Evolutionary conservation across 1,140 invertebrate species (phyloP).

Genomic region (Dysdera silvatica): DNA sequence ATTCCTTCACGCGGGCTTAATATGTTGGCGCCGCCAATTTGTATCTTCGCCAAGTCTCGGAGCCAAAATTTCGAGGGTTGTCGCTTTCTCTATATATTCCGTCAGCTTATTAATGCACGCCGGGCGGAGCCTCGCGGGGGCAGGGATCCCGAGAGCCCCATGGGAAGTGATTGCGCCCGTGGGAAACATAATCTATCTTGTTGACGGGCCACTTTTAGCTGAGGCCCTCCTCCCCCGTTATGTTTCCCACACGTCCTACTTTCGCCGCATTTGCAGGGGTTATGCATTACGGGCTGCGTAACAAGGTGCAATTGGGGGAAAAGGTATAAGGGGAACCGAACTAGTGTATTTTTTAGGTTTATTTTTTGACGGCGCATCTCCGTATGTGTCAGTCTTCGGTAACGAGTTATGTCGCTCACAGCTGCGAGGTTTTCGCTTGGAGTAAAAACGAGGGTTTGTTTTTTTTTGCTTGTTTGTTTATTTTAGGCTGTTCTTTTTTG

Average conservation of each 20-base stretch:
- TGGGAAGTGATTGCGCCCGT: slow-evolving; percentile 25
- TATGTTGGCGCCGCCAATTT: neutral
- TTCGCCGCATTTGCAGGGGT: neutral
- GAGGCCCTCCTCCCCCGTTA: neutral
- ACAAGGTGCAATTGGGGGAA: too few species aligned
- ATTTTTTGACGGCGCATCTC: too few species aligned
- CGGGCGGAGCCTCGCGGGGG: too few species aligned
- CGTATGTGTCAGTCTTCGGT: too few species aligned
- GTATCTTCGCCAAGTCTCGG: neutral
- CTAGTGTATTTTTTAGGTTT: too few species aligned
- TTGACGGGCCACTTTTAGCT: slow-evolving; percentile 27
- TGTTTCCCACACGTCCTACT: neutral
- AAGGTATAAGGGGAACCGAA: too few species aligned
- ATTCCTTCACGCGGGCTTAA: neutral
- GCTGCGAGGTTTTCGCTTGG: too few species aligned
- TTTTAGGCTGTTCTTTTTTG: too few species aligned
- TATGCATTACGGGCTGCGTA: too few species aligned
- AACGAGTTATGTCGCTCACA: too few species aligned
- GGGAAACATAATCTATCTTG: slow-evolving; percentile 28
- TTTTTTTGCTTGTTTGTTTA: too few species aligned
- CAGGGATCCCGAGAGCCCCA: neutral
- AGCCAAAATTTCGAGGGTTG: neutral
- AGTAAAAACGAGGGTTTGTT: too few species aligned
- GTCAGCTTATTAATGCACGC: slow-evolving; percentile 28
- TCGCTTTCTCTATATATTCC: slow-evolving; percentile 9